A percentile compares a stretch with the other conserved stretches of the same genome.
These are phyloP conservation scores for Echinops telfairi DNA, from an alignment of 2,113 vertebrate species.

Conservation along the genomic window DNA sequence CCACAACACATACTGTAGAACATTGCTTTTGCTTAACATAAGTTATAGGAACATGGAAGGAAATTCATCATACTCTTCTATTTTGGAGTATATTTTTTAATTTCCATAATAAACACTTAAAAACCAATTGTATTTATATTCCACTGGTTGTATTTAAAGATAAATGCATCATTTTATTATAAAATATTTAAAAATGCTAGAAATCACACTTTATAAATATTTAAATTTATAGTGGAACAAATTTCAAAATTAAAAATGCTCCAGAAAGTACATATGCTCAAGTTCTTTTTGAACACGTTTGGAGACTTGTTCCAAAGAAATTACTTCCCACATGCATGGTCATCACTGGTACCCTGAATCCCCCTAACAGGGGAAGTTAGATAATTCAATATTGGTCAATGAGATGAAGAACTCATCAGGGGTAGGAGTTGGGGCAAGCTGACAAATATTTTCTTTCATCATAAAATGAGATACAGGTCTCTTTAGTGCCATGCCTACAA, in stretches of 20 bases:
- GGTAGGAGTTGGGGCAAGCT: no score
- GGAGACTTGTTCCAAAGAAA: not conserved
- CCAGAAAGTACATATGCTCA: not conserved
- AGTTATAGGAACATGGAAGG: not conserved
- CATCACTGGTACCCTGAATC: not conserved
- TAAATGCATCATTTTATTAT: not conserved
- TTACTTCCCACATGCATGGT: not conserved
- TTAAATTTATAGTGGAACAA: not conserved
- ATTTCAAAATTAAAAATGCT: slow-evolving; percentile 25
- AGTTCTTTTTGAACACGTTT: not conserved
- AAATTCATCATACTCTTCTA: not conserved
- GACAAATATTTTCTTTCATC: no score
- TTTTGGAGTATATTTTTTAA: not conserved
- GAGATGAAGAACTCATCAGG: not conserved
- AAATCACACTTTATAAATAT: not conserved
- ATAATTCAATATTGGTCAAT: not conserved
- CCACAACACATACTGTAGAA: not conserved
- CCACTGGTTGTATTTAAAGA: not conserved
- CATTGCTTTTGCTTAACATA: not conserved
- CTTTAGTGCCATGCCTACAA: no score
- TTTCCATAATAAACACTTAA: not conserved
- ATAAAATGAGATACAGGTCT: no score
- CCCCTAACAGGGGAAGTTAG: not conserved
- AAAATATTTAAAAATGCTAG: slow-evolving; percentile 16
- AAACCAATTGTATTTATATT: not conserved